Conservation (phyloP, 2,888 invertebrate species). For the Metacarcinus magister region DNA sequence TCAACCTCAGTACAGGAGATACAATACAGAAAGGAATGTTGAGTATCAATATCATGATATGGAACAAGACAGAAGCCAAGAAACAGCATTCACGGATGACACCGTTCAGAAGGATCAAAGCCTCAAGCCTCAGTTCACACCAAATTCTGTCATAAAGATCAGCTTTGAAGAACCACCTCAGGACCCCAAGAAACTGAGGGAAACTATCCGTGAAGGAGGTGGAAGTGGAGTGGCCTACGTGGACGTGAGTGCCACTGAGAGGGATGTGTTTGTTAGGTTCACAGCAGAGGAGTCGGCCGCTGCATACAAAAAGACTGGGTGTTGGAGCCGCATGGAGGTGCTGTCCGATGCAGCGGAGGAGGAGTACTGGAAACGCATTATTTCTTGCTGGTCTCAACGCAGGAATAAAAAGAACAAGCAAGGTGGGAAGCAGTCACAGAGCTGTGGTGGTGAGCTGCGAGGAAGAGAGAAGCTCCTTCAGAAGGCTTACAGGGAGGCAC, state of each 20-base stretch:
- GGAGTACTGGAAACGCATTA: constrained; percentile 75
- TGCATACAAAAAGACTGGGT: constrained; percentile 67
- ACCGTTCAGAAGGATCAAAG: constrained; percentile 43
- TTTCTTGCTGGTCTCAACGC: constrained; percentile 57
- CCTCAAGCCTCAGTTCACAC: constrained; percentile 68
- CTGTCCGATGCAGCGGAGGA: constrained; percentile 75
- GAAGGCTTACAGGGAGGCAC: constrained; percentile 72
- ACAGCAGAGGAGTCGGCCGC: constrained; percentile 54
- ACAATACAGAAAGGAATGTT: neutral
- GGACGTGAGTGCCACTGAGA: constrained; percentile 71
- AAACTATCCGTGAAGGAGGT: constrained; percentile 66
- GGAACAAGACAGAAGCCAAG: neutral
- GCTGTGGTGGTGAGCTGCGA: neutral
- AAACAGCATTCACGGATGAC: neutral
- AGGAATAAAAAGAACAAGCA: constrained; percentile 66
- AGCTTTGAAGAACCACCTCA: constrained; percentile 78
- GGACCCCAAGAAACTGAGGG: constrained; percentile 76
- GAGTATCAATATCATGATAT: neutral
- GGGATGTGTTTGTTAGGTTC: constrained; percentile 79
- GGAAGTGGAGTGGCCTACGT: constrained; percentile 75
- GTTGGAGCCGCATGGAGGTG: constrained; percentile 76
- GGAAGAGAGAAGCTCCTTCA: constrained; percentile 75
- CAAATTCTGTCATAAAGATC: constrained; percentile 77
- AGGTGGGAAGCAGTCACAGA: constrained; percentile 36
- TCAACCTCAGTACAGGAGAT: neutral